Evolutionary conservation across 2,113 vertebrate species (phyloP).

Genomic region (Ctenodactylus gundi): DNA sequence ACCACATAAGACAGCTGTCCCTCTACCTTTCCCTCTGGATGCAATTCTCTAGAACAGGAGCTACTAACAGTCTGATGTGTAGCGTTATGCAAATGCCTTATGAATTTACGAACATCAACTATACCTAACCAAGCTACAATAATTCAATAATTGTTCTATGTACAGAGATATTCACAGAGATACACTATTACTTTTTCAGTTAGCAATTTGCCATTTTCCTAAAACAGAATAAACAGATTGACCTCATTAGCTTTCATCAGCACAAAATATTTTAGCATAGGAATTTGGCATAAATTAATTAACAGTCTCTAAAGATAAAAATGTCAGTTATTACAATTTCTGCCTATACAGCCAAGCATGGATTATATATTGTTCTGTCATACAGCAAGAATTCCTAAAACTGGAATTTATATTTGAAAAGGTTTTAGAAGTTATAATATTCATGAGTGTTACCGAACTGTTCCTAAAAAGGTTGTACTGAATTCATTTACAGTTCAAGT

Average conservation of each 20-base stretch:
- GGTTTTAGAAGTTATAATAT: not conserved
- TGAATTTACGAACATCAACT: not conserved
- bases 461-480: not conserved
- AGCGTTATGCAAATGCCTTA: not conserved
- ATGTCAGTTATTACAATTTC: not conserved
- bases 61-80: not conserved
- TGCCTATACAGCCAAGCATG: not conserved
- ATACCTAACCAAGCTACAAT: not conserved
- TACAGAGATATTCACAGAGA: too few species aligned
- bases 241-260: not conserved
- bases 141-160: too few species aligned
- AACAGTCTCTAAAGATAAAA: not conserved
- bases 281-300: not conserved
- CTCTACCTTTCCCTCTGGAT: not conserved
- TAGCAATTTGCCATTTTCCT: not conserved
- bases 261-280: not conserved
- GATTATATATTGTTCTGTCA: not conserved
- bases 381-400: not conserved
- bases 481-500: not conserved
- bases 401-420: not conserved
- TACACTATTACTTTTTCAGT: not conserved
- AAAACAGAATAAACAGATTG: not conserved
- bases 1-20: rapidly evolving
- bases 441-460: not conserved
- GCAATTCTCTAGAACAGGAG: not conserved